Percentiles rank a stretch among this genome's conserved stretches.
Conservation (phyloP, 2,888 invertebrate species). For the Rhopalosiphum nymphaeae region DNA sequence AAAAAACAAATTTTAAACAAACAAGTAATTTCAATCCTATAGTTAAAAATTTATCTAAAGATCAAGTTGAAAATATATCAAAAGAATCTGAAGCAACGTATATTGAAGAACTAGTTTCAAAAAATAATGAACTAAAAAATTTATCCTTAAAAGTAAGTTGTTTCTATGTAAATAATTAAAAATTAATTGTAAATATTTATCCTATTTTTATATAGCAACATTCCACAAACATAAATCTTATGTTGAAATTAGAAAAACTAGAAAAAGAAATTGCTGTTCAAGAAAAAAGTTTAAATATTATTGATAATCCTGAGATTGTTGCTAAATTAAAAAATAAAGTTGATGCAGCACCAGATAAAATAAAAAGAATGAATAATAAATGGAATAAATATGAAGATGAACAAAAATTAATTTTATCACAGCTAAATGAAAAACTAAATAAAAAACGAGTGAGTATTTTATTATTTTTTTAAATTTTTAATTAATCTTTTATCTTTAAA, state of each 20-base stretch:
- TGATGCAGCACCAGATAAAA: slow-evolving; percentile 50
- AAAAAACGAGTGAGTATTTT: slow-evolving; percentile 54
- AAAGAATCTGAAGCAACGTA: slow-evolving; percentile 19
- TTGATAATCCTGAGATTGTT: slow-evolving; percentile 48
- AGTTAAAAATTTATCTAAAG: not conserved
- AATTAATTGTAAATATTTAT: not conserved
- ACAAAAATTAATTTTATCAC: slow-evolving; percentile 55
- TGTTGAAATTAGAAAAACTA: slow-evolving; percentile 6
- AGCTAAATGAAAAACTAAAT: slow-evolving; percentile 47
- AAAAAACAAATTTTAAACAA: not conserved
- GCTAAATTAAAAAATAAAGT: slow-evolving; percentile 59
- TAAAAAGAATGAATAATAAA: slow-evolving; percentile 55
- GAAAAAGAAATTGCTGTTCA: slow-evolving; percentile 36
- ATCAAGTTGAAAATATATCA: not conserved
- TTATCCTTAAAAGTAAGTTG: not conserved
- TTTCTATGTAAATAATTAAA: not conserved
- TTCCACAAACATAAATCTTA: slow-evolving; percentile 8
- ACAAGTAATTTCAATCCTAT: not conserved
- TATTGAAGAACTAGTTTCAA: slow-evolving; percentile 38
- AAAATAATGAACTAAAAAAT: slow-evolving; percentile 25
- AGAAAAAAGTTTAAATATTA: slow-evolving; percentile 51
- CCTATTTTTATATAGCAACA: not conserved
- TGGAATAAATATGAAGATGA: slow-evolving; percentile 59
- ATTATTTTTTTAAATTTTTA: not conserved
- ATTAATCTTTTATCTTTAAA: not conserved